Base-by-base conservation (phyloP, 1,140 invertebrate genomes). In the Drosophila mojavensis region DNA sequence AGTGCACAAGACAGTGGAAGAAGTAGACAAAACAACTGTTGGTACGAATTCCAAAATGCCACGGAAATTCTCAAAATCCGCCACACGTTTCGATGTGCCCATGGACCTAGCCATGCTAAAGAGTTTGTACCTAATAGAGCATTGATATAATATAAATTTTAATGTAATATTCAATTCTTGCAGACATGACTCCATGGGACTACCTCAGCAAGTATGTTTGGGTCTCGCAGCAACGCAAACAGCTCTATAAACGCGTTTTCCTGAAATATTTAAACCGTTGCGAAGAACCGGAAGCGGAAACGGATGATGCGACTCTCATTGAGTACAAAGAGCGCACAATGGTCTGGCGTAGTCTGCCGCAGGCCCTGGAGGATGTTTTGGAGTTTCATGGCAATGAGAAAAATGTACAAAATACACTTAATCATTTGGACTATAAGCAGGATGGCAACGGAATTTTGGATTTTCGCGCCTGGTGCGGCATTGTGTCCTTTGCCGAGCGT, bases 21-120 rank as follows among this genome's bases (percentile, higher is more conserved):
- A 89, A 10, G 53, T 69, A 11, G 67, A 84, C 6, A 64, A 79
- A 3, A 36, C 73, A 28, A 53, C 67, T 26, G 47, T 17, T 20
- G 53, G 24, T 20, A 15, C 15, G 4, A 83, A 75, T 0, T 84
- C 78, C 11, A 93, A 93, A 53, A 91, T 94, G 62, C 95, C 94
- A 1, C 88, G 95, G 24, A 93, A 94, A 15, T 95, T 95, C 90
- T 94, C 94, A 0, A 93, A 95, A 56, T 93, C 94, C 36, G 94
- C 93, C 43, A 94, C 94, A 1, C 92, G 95, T 68, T 95, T 96
- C 75, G 95, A 95, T 90, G 85, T 96, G 3, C 94, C 94, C 9
- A 81, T 95, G 59, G 93, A 94, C 69, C 93, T 94, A 48, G 77
- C 91, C 48, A 93, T 93, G 65, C 84, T 95, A 2, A 89, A 91